Base-by-base conservation (phyloP, 2,113 vertebrate genomes). In the Rhynchomys soricoides region DNA sequence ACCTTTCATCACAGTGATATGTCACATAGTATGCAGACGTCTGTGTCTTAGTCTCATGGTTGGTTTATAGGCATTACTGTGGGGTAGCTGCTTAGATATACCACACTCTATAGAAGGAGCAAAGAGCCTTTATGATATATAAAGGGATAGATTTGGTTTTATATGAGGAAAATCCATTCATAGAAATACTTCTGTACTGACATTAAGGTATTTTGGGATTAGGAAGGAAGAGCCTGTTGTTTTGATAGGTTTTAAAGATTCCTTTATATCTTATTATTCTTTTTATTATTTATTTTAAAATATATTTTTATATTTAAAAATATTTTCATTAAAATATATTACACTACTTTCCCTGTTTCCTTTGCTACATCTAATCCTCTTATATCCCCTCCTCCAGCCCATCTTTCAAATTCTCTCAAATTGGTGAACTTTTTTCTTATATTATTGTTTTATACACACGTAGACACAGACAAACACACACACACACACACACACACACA, bases 191-290 rank as follows among this genome's bases (percentile, higher is more conserved):
- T 89, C 43, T 90, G 37, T 87, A 88, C 29, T 74, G 89, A 92
- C 79, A 68, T 89, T 90, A 88, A 77, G 55, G 31, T 95, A 34
- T 48, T 64, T 95, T 68, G 88, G 48, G 40, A 88, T 85, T 94
- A 86, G 57, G n/a, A 95, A 96, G 86, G 71, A 50, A 89, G 45
- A 94, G 75, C 10, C n/a, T 85, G 31, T 48, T 96, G 19, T 34
- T 68, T 68, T 68, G 64, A 5, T 68, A 34, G 31, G 31, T 68
- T 68, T 68, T 34, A 92, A 87, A 90, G 26, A 79, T 40, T 94
- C 79, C 45, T 66, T 83, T 11, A 62, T 62, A 83, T 31, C 26
- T n/a, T n/a, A n/a, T n/a, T n/a, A n/a, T n/a, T n/a, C n/a, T n/a
- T n/a, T n/a, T n/a, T 40, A 29, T 43, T 62, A 31, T 62, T 62